Evolutionary conservation across 2,113 vertebrate species (phyloP), one percentile per base, ranked within the genome.

Genomic region (Cephalopterus ornatus): DNA sequence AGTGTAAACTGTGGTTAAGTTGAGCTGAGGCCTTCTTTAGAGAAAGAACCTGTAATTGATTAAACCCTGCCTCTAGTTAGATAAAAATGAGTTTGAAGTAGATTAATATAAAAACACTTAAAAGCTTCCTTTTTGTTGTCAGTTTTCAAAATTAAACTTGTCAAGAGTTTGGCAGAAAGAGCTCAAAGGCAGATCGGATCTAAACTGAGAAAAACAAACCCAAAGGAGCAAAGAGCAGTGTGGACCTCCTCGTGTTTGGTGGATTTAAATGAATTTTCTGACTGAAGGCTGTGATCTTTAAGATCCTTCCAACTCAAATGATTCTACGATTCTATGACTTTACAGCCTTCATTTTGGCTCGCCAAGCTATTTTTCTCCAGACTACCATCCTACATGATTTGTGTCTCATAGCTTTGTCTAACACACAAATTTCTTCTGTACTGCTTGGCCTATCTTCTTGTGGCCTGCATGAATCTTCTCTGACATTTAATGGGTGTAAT

Each of bases 1-100:
- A 95, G 78, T 94, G 93, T 98, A 98, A 97, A 98, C 96, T 96
- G 97, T 89, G 98, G 97, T 87, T 85, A 94, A 82, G 96, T 94
- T 97, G 95, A 97, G 72, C 89, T 55, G 84, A 98, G 97, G 94
- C 85, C 91, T 93, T 94, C 91, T 94, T 96, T 82, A 73, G 93
- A 96, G 86, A 93, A 96, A 91, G 93, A 97, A 96, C 98, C 97
- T 97, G 97, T 88, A 88, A 97, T 93, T 95, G 86, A 97, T 97
- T 97, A 97, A 96, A 86, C 62, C 39, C 55, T 94, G 95, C 94
- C 83, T 96, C 83, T 94, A 97, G 97, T 96, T 93, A 97, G 97
- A 97, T 96, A 92, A 87, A 95, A 93, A 91, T 41, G 92, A 92
- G 67, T 89, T 96, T 78, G 83, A 93, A 86, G 92, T 71, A 85